Evolutionary conservation across 1,140 invertebrate species (phyloP), one percentile per base, ranked within the genome.

Genomic region (Nylanderia fulva): DNA sequence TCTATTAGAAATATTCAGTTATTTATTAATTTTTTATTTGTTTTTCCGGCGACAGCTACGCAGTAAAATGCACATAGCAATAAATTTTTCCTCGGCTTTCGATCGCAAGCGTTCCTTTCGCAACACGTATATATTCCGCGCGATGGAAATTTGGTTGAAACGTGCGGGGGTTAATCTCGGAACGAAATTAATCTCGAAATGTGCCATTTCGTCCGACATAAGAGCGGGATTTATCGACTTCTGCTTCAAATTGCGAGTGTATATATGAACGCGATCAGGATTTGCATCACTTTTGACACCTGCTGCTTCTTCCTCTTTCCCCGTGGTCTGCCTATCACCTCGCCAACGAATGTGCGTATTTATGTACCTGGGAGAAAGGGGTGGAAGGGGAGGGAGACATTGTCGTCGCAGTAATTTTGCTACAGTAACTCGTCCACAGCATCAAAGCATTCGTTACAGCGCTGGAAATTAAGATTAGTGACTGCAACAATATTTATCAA

Each of bases 271-370:
- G 29, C 42, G 58, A 58, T 58, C 45, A 52, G 21, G 58, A 82
- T 79, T 89, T 86, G 82, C 69, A 71, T 48, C 84, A 80, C 89
- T 88, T 86, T 92, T 86, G 85, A 86, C 90, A 90, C 90, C 89
- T 89, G 89, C 83, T 90, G 74, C 64, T 48, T 15, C 15, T 48
- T 5, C 58, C 48, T 27, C 27, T 27, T 4, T 24, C 36, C 8
- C n/a, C n/a, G 6, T n/a, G 13, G 9, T 11, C 33, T 39, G 27
- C 24, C 33, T 13, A 5, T 8, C 33, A 21, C 3, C 52, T 2
- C 27, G 0, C 9, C 36, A 7, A 2, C 52, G 33, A 69, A 71
- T 29, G 21, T 33, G 39, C 52, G 45, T 52, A 68, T 21, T 45
- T 52, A n/a, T 54, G 74, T 21, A 54, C 54, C n/a, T n/a, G n/a